Conservation (phyloP, 2,888 invertebrate species). For the Rotaria sp. region DNA sequence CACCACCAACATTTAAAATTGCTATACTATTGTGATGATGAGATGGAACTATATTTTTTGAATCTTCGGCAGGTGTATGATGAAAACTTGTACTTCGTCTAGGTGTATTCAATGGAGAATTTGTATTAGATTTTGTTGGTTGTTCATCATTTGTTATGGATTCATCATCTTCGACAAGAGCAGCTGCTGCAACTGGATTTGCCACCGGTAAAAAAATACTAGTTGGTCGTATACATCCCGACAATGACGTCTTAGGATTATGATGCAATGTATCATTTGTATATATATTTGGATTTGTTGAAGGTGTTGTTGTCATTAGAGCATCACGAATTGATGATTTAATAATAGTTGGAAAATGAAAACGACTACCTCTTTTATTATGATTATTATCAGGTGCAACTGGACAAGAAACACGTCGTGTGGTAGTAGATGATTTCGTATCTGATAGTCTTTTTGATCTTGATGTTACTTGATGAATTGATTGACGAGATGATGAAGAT, state of each 20-base stretch:
- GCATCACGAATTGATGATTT: not conserved
- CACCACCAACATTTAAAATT: slow-evolving; percentile 88
- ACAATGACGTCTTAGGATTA: not conserved
- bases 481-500: not conserved
- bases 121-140: not conserved
- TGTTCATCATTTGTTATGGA: not conserved
- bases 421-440: not conserved
- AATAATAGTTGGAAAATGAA: not conserved
- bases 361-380: not conserved
- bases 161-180: slow-evolving; percentile 14
- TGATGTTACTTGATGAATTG: not conserved
- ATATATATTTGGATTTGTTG: not conserved
- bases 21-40: slow-evolving; percentile 61
- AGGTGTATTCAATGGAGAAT: not conserved
- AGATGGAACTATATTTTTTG: not conserved
- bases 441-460: not conserved
- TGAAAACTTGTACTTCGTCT: not conserved
- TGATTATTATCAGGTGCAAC: not conserved
- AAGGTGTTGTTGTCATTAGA: not conserved
- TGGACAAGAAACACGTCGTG: slow-evolving; percentile 18
- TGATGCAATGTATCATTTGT: not conserved
- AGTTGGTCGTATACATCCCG: not conserved
- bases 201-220: not conserved
- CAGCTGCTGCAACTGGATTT: slow-evolving; percentile 10
- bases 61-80: not conserved